Evolutionary conservation across 2,888 invertebrate genomes (phyloP).

Genomic region (Brachyptera putata): DNA sequence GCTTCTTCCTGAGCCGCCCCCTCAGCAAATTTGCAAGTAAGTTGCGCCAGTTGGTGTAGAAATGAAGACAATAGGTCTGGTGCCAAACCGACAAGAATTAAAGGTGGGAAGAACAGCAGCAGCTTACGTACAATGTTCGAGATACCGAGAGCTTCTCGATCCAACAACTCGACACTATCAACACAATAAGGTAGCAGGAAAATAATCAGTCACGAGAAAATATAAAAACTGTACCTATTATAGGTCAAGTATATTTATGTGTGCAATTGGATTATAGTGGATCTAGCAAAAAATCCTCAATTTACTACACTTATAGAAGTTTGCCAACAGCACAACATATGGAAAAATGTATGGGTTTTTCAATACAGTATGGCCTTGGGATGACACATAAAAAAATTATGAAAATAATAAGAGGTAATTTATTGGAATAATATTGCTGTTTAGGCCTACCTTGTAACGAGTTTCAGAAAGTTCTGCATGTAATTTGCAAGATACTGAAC

Average conservation of each 20-base stretch:
- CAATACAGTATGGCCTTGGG: too few species aligned
- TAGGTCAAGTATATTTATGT: too few species aligned
- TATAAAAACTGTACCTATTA: not conserved
- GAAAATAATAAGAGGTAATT: too few species aligned
- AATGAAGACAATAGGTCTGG: constrained; percentile 51
- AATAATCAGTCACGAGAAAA: too few species aligned
- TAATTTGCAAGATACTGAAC: constrained; percentile 56
- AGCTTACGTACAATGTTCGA: constrained; percentile 63
- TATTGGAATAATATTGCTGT: too few species aligned
- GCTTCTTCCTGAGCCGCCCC: constrained; percentile 62
- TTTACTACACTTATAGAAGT: too few species aligned
- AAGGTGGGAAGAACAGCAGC: constrained; percentile 53
- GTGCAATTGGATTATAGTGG: too few species aligned
- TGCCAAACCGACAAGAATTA: constrained; percentile 48
- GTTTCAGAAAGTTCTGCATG: constrained; percentile 56
- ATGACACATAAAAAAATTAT: too few species aligned
- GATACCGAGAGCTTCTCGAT: constrained; percentile 63
- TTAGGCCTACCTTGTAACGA: constrained; percentile 56
- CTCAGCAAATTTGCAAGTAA: constrained; percentile 62
- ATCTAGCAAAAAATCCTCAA: too few species aligned
- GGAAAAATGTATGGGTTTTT: too few species aligned
- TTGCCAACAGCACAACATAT: too few species aligned
- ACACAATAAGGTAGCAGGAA: constrained; percentile 16
- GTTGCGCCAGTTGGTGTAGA: constrained; percentile 56
- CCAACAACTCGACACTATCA: constrained; percentile 55